These are phyloP conservation scores for Spilarctia lutea DNA, from an alignment of 2,888 invertebrate species.

Conservation along the genomic window DNA sequence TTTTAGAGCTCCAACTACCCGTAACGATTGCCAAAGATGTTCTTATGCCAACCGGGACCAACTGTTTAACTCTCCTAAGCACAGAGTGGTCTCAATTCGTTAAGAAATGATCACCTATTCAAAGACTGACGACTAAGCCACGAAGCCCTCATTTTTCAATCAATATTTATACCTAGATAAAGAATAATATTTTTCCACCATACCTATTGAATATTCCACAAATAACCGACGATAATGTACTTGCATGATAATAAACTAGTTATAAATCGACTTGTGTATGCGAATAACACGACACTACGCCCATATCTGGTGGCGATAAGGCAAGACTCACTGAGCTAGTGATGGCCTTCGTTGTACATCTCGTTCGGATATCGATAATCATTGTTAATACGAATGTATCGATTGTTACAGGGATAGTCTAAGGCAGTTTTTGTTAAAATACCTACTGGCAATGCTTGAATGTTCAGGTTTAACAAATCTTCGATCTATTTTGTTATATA, in stretches of 20 bases:
- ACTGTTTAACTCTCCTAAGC: no score
- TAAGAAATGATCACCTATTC: no score
- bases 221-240: background rate
- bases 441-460: background rate
- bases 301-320: conserved; percentile 10
- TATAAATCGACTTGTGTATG: conserved; percentile 9
- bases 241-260: conserved; percentile 13
- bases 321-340: background rate
- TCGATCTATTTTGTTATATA: no score
- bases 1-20: no score
- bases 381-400: background rate
- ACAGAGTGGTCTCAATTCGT: no score
- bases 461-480: background rate
- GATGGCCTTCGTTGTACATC: background rate
- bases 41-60: no score
- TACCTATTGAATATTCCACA: conserved; percentile 6
- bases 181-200: conserved; percentile 4
- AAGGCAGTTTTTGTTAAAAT: background rate
- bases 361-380: conserved; percentile 1
- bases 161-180: background rate
- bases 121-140: no score
- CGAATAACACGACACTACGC: conserved; percentile 8
- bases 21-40: no score
- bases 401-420: background rate
- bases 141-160: background rate